Conservation (phyloP, 2,888 invertebrate genomes). For the Corythucha ciliata region DNA sequence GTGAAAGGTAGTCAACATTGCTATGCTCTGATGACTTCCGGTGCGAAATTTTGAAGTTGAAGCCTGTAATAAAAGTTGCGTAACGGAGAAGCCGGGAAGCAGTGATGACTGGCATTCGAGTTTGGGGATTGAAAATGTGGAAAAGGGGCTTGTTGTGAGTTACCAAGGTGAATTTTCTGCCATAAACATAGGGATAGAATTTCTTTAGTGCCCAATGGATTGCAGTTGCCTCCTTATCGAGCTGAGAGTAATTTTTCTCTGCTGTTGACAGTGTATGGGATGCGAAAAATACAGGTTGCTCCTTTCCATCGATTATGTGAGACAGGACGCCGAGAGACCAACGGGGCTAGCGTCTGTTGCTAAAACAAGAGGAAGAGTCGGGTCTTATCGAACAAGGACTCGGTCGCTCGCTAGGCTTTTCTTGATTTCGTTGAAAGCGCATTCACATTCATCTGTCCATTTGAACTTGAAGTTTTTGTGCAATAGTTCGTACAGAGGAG, state of each 20-base stretch:
- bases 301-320: constrained; percentile 23
- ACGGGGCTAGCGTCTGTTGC: constrained; percentile 26
- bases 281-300: constrained; percentile 13
- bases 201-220: not conserved
- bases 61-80: constrained; percentile 22
- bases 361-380: constrained; percentile 10
- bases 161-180: not conserved
- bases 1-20: constrained; percentile 26
- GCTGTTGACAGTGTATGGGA: constrained; percentile 12
- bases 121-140: not conserved
- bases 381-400: constrained; percentile 24
- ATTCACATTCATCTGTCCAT: not conserved
- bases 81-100: constrained; percentile 19
- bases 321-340: constrained; percentile 30
- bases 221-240: constrained; percentile 11
- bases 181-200: not conserved
- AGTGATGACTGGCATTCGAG: not conserved
- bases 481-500: no score
- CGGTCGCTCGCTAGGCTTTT: not conserved
- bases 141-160: not conserved
- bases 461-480: no score
- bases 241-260: constrained; percentile 5
- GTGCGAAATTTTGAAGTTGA: constrained; percentile 21
- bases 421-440: not conserved
- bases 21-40: constrained; percentile 17